Conservation (phyloP, 2,113 vertebrate genomes). For the Epinephelus cyanopodus region DNA sequence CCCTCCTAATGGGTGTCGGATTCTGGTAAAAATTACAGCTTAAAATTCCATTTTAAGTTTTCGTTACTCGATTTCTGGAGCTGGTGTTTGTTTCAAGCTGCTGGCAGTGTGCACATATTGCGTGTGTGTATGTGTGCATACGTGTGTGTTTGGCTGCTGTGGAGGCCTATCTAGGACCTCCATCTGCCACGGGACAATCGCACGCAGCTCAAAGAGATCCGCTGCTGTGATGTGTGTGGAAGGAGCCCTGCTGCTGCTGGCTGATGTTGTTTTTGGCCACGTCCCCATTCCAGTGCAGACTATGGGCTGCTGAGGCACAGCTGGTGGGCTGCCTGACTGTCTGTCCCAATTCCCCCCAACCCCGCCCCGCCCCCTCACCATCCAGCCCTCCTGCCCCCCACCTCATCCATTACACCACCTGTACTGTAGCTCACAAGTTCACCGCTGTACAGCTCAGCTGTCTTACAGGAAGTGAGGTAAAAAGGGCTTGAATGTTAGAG, state of each 20-base stretch:
- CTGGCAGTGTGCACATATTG: conserved; percentile 9
- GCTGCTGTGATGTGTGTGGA: conserved; percentile 71
- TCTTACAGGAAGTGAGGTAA: conserved; percentile 71
- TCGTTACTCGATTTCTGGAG: background rate
- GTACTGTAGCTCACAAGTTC: conserved; percentile 33
- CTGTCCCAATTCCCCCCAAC: conserved; percentile 2
- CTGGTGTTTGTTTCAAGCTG: conserved; percentile 39
- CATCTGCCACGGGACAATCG: conserved; percentile 73
- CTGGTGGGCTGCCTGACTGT: conserved; percentile 63
- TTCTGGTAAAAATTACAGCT: conserved; percentile 5
- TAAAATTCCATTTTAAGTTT: background rate
- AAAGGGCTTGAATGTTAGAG: conserved; percentile 44
- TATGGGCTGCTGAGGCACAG: conserved; percentile 63
- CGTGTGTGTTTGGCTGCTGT: conserved; percentile 33
- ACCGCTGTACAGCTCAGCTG: conserved; percentile 27
- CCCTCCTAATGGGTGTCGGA: conserved; percentile 3
- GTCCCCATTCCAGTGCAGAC: conserved; percentile 64
- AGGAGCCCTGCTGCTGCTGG: conserved; percentile 70
- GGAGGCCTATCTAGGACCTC: conserved; percentile 60
- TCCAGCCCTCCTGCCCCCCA: background rate
- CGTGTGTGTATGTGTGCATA: background rate
- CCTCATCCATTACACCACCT: conserved; percentile 35
- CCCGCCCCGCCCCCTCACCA: background rate
- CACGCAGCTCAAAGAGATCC: conserved; percentile 77
- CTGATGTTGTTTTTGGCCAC: conserved; percentile 75